phyloP scores from a whole-genome alignment of 2,888 invertebrate species.

The Aelia acuminata region DNA sequence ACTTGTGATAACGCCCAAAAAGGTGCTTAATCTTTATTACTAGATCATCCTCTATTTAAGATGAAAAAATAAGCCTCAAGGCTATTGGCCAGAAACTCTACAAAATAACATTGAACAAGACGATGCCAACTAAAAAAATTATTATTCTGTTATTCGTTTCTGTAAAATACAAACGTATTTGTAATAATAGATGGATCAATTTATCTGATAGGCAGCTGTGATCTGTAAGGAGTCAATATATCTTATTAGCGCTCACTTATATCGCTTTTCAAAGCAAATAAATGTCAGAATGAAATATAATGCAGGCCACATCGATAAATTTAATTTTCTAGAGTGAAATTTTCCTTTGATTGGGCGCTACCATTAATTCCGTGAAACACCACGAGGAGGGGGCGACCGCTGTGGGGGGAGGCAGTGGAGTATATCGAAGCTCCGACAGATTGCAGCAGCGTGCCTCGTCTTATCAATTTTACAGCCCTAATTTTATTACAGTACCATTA shows the following conservation, averaged over 20 bases:
- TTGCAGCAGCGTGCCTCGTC: not conserved
- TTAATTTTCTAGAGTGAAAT: not conserved
- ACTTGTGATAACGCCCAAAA: too few relatives aligned
- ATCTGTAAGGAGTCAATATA: too few relatives aligned
- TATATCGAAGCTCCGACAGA: not conserved
- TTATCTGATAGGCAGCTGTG: too few relatives aligned
- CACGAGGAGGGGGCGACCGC: not conserved
- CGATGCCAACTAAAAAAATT: too few relatives aligned
- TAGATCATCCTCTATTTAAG: too few relatives aligned
- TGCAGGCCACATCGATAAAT: not conserved
- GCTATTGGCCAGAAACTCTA: too few relatives aligned
- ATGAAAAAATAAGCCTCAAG: too few relatives aligned
- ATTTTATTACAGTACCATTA: slow-evolving; percentile 10
- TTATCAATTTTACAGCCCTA: not conserved
- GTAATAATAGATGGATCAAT: too few relatives aligned
- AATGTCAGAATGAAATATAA: not conserved
- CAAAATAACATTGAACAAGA: too few relatives aligned
- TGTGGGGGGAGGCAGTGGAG: not conserved
- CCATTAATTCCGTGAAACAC: not conserved
- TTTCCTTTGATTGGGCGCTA: not conserved
- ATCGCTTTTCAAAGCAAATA: not conserved
- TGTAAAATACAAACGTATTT: too few relatives aligned
- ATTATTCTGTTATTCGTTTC: too few relatives aligned
- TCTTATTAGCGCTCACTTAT: not conserved
- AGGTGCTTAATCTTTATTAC: too few relatives aligned